Base-by-base conservation (phyloP, 2,797 vertebrate genomes). In the Aulostomus chinensis region DNA sequence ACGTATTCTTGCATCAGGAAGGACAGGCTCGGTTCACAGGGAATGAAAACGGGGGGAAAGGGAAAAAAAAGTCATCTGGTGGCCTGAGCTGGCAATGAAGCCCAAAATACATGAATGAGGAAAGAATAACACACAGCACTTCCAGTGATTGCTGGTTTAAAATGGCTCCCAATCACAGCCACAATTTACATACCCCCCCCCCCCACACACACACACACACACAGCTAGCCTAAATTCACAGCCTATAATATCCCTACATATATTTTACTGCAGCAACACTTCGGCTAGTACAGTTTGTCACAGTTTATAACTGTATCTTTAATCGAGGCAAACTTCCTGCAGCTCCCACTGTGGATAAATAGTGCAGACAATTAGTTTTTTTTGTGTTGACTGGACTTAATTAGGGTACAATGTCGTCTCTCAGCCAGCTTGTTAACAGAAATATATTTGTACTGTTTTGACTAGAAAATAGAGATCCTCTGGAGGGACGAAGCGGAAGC, bases 401-500 rank as follows among this genome's bases (percentile, higher is more conserved):
- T 39, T 1, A n/a, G 34, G 30, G 11, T 3, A 30, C 7, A 7
- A 20, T 9, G 2, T 18, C 12, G 3, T 41, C 22, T 51, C 41
- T 15, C 16, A 4, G 11, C 29, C 30, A 34, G 42, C 16, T 18
- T 9, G 14, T 53, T 28, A 30, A 25, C 20, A 17, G 21, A 39
- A 7, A 13, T 13, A 17, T 34, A 20, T 26, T 24, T 36, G 33
- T 17, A 16, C 18, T 38, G 58, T 58, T 60, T 34, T 34, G 25
- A 63, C 18, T 12, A 4, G 20, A 39, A 56, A 38, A 34, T 16
- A 26, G 1, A 15, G 18, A 30, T 40, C 22, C 29, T 52, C 53
- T 28, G 26, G 15, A 51, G 43, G 42, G n/a, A n/a, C 21, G 37
- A 53, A 51, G 37, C 50, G 32, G 36, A 36, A 48, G 26, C 36